phyloP scores from a whole-genome alignment of 2,113 vertebrate genomes.

The Lamprologus callipterus region DNA sequence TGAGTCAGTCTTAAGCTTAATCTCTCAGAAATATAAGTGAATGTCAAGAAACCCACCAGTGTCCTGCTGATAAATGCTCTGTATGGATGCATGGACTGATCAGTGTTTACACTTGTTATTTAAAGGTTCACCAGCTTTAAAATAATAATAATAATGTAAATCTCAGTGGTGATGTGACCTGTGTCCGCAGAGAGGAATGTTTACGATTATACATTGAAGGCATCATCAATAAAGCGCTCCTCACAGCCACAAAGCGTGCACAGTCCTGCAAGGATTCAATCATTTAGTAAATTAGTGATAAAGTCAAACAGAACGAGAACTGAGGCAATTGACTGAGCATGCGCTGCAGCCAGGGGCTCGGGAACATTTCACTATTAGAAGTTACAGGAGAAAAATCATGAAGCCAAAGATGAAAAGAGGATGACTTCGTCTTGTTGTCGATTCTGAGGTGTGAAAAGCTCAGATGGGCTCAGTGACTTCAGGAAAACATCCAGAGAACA shows the following conservation, averaged over 20 bases:
- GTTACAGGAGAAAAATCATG: background rate
- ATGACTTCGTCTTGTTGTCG: background rate
- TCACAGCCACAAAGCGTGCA: accelerated
- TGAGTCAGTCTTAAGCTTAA: background rate
- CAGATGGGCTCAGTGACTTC: background rate
- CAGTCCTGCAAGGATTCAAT: accelerated
- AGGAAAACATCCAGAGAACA: background rate
- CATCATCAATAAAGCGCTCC: background rate
- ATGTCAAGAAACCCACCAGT: background rate
- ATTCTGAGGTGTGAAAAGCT: background rate
- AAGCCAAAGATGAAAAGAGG: background rate
- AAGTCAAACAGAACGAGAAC: accelerated
- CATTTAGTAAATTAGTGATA: background rate
- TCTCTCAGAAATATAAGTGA: background rate
- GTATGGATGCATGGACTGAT: background rate
- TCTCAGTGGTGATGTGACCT: background rate
- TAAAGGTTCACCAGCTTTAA: accelerated
- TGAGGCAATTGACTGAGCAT: background rate
- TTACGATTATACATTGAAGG: background rate
- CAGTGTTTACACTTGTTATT: background rate
- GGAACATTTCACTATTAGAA: background rate
- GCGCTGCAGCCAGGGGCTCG: accelerated
- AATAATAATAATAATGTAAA: background rate
- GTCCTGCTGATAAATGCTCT: background rate
- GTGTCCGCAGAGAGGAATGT: accelerated